Evolutionary conservation across 2,888 invertebrate species (phyloP).

Genomic region (Euclidia mi): DNA sequence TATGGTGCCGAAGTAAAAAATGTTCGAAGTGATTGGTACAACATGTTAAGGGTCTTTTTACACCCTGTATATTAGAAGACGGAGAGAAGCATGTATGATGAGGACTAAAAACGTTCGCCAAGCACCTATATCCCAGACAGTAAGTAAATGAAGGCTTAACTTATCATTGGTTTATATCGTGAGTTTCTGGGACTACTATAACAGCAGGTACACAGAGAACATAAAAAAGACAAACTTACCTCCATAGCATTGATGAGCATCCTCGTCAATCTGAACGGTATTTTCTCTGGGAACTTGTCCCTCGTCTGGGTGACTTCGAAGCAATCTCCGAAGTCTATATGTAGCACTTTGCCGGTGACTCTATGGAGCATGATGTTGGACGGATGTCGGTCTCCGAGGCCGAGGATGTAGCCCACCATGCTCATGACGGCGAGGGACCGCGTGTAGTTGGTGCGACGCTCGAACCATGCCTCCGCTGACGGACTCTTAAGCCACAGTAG

Average conservation of each 20-base stretch:
- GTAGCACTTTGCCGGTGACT: slow-evolving; percentile 98
- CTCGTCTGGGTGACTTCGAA: slow-evolving; percentile 99
- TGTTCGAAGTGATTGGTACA: too few relatives aligned
- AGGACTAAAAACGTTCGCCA: too few relatives aligned
- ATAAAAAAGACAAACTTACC: slow-evolving; percentile 60
- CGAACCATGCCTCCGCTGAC: slow-evolving; percentile 99
- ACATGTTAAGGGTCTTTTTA: too few relatives aligned
- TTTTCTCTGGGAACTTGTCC: slow-evolving; percentile 99
- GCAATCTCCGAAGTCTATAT: slow-evolving; percentile 99
- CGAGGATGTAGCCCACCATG: slow-evolving; percentile 99
- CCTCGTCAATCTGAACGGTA: slow-evolving; percentile 98
- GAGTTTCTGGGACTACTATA: too few relatives aligned
- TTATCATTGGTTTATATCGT: too few relatives aligned
- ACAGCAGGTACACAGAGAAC: too few relatives aligned
- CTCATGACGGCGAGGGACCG: slow-evolving; percentile 99
- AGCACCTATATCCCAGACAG: too few relatives aligned
- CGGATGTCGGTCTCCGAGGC: slow-evolving; percentile 99
- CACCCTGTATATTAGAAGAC: too few relatives aligned
- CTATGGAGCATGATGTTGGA: slow-evolving; percentile 99
- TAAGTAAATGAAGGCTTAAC: too few relatives aligned
- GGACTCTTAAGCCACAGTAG: slow-evolving; percentile 99
- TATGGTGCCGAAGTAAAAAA: too few relatives aligned
- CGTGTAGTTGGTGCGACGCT: slow-evolving; percentile 98
- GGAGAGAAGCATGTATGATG: too few relatives aligned
- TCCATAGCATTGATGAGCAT: slow-evolving; percentile 99